These are phyloP conservation scores for silkworm (Bombyx mori) DNA, from an alignment of 1,140 invertebrate genomes.

Conservation along the genomic window DNA sequence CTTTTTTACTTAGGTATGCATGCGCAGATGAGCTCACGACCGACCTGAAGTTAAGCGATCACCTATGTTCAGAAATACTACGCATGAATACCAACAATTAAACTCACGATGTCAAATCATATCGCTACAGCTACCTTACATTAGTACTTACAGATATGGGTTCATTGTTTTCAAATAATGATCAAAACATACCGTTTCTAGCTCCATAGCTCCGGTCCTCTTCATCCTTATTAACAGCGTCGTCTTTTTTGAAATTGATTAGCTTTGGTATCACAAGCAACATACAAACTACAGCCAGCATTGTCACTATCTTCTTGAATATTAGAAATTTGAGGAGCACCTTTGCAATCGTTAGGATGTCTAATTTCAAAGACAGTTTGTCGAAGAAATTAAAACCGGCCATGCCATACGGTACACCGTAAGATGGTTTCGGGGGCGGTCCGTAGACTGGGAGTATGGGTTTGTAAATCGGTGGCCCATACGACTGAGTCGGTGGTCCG, in stretches of 20 bases:
- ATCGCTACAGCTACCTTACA: no score
- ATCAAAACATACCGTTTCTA: conserved; percentile 35
- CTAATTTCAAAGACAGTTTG: conserved; percentile 77
- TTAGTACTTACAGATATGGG: not conserved
- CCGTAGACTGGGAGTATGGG: conserved; percentile 60
- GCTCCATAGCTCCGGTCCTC: conserved; percentile 45
- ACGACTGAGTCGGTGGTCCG: conserved; percentile 48
- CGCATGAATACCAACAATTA: no score
- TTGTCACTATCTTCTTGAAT: conserved; percentile 84
- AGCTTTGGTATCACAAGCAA: conserved; percentile 82
- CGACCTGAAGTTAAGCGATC: no score
- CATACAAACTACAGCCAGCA: conserved; percentile 80
- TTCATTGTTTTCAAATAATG: not conserved
- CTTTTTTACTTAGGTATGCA: no score
- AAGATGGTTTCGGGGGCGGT: conserved; percentile 55
- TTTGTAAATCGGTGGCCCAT: conserved; percentile 54
- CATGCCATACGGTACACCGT: conserved; percentile 70
- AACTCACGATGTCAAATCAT: no score
- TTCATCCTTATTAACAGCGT: conserved; percentile 35
- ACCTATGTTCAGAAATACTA: no score
- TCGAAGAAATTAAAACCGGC: conserved; percentile 69
- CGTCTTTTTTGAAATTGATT: conserved; percentile 65
- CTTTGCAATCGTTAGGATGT: conserved; percentile 80
- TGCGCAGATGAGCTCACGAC: no score
- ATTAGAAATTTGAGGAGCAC: conserved; percentile 80